phyloP scores from a whole-genome alignment of 2,113 vertebrate genomes.

The Caloenas nicobarica region DNA sequence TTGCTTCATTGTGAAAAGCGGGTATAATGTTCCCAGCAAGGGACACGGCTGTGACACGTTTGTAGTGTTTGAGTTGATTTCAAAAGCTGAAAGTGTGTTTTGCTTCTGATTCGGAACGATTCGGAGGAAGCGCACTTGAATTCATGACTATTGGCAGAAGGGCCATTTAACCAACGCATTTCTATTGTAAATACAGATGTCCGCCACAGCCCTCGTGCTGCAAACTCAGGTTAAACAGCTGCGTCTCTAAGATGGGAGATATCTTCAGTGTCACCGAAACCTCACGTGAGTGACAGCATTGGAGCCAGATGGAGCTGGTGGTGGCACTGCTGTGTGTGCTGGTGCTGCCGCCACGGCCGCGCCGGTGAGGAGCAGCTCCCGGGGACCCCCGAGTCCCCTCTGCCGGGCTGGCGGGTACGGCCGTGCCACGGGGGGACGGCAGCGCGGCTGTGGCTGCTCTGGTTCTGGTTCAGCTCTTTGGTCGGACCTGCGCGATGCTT shows the following conservation, averaged over 20 bases:
- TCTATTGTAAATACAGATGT: neutral
- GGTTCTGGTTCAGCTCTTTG: neutral
- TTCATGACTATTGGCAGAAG: neutral
- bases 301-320: neutral
- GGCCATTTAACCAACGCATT: rapidly evolving
- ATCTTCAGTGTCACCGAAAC: no score
- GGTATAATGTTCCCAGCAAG: neutral
- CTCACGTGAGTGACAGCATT: no score
- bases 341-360: no score
- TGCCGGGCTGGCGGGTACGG: rapidly evolving
- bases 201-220: no score
- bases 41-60: rapidly evolving
- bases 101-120: neutral
- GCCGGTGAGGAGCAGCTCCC: neutral
- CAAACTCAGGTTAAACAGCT: rapidly evolving
- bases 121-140: neutral
- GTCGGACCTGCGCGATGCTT: no score
- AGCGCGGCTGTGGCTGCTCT: rapidly evolving
- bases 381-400: neutral
- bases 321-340: neutral
- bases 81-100: neutral
- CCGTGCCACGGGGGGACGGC: rapidly evolving
- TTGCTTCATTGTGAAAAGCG: neutral
- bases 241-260: neutral
- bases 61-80: neutral